phyloP scores from a whole-genome alignment of 2,113 vertebrate species.

The Sturnus vulgaris region DNA sequence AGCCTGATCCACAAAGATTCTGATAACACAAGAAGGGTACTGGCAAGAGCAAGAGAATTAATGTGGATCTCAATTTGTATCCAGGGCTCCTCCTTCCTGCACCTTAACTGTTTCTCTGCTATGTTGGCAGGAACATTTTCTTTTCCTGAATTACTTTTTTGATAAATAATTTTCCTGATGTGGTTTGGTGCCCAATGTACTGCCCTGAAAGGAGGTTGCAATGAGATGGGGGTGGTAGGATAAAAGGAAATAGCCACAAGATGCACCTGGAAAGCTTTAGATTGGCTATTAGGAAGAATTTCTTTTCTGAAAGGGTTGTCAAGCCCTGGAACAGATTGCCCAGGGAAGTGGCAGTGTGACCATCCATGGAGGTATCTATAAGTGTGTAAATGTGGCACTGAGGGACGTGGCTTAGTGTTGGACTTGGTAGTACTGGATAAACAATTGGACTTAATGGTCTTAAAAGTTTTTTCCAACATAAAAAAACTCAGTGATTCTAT shows the following conservation, averaged over 20 bases:
- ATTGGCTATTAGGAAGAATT: not conserved
- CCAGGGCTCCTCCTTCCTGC: not conserved
- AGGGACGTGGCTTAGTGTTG: not conserved
- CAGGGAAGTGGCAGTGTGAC: not conserved
- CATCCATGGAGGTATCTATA: not conserved
- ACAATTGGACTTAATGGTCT: not conserved
- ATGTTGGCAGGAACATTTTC: not conserved
- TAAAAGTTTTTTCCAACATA: not conserved
- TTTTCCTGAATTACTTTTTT: not conserved
- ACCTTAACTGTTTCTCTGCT: not conserved
- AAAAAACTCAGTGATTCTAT: not conserved
- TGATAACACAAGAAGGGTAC: not conserved
- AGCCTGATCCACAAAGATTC: not conserved
- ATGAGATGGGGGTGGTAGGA: not conserved
- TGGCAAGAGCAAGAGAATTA: not conserved
- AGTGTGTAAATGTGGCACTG: not conserved
- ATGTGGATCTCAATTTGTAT: not conserved
- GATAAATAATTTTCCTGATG: not conserved
- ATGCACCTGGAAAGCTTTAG: not conserved
- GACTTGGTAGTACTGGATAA: not conserved
- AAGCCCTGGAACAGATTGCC: not conserved
- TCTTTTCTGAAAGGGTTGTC: not conserved
- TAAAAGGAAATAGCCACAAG: not conserved
- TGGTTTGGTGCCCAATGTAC: not conserved
- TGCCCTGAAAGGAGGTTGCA: not conserved